A percentile compares a stretch with the other conserved stretches of the same genome.
Conservation (phyloP, 2,113 vertebrate species). For the Dipodomys merriami region DNA sequence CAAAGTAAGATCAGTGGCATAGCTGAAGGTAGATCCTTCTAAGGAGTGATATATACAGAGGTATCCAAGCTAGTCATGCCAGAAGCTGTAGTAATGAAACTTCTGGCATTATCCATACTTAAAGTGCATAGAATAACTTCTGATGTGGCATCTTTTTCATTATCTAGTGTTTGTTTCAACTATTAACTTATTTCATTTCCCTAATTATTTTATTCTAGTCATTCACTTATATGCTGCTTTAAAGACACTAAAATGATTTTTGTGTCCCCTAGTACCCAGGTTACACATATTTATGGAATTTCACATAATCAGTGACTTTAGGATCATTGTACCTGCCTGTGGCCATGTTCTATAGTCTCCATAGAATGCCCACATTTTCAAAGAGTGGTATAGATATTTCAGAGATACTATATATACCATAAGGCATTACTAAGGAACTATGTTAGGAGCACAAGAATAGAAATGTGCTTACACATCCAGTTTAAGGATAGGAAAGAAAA, state of each 20-base stretch:
- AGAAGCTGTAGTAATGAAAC: background rate
- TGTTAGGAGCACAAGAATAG: background rate
- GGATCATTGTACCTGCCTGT: conserved; percentile 4
- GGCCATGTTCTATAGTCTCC: conserved; percentile 67
- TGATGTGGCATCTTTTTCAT: background rate
- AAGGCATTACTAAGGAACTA: background rate
- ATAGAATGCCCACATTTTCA: conserved; percentile 65
- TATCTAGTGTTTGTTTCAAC: conserved; percentile 17
- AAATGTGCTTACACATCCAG: background rate
- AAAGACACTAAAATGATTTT: background rate
- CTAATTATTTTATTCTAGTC: background rate
- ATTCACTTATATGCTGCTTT: conserved; percentile 14
- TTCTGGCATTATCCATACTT: background rate
- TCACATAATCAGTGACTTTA: conserved; percentile 5
- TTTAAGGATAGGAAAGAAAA: background rate
- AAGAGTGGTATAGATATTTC: background rate
- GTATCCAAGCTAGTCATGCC: background rate
- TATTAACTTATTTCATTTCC: background rate
- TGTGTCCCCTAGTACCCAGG: background rate
- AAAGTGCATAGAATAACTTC: background rate
- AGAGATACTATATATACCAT: background rate
- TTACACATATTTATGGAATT: conserved; percentile 36
- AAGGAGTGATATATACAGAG: background rate
- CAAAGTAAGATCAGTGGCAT: background rate
- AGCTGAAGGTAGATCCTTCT: background rate